A percentile compares a stretch with the other conserved stretches of the same genome.
phyloP scores from a whole-genome alignment of 1,140 invertebrate genomes.

The Ooceraea biroi region DNA sequence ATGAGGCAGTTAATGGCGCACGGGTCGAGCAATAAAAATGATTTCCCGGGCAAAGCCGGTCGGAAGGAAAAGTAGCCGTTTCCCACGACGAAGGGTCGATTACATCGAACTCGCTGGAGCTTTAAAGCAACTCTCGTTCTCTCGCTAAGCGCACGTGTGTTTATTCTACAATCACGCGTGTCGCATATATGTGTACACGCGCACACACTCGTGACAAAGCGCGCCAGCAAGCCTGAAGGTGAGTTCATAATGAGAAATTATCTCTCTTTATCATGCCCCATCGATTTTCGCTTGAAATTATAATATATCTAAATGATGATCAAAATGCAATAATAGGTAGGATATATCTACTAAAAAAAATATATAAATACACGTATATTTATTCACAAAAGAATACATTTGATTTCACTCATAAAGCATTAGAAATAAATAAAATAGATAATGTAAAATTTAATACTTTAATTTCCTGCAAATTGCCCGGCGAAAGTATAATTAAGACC shows the following conservation, averaged over 20 bases:
- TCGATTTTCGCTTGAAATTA: background rate
- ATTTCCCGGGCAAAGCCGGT: constrained; percentile 40
- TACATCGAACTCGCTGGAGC: constrained; percentile 47
- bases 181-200: background rate
- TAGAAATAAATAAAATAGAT: background rate
- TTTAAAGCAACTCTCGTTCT: constrained; percentile 62
- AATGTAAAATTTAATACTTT: background rate
- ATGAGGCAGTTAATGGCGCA: constrained; percentile 25
- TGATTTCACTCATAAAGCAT: background rate
- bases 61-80: constrained; percentile 58
- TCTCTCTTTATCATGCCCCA: background rate
- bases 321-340: background rate
- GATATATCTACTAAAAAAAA: background rate
- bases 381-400: background rate
- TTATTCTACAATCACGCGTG: constrained; percentile 6
- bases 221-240: constrained; percentile 28
- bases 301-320: background rate
- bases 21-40: constrained; percentile 41
- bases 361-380: background rate
- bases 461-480: no score
- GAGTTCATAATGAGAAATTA: constrained; percentile 19
- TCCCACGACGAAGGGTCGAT: constrained; percentile 61
- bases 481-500: no score
- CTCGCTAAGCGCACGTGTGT: constrained; percentile 32
- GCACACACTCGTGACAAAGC: constrained; percentile 2